Base-by-base conservation (phyloP, 64 coral and sea anemone species). In the Acropora tenuis region DNA sequence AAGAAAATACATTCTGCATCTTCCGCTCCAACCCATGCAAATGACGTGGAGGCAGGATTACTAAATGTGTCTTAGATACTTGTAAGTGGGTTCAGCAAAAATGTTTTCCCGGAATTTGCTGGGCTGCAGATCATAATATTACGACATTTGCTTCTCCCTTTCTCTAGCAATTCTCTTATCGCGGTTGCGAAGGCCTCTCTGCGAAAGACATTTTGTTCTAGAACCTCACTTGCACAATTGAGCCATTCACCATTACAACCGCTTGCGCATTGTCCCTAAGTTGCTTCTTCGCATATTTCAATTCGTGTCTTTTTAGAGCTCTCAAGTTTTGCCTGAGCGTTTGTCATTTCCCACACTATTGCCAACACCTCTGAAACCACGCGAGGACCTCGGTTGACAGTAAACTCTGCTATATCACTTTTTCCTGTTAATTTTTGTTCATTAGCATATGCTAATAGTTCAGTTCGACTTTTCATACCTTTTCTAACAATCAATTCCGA, bases 341-440 rank as follows among this genome's bases (percentile, higher is more conserved):
- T 45, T 10, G 41, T 85, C 16, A 85, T 69, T 17, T 85, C 63
- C 63, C 82, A 85, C 1, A 63, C 46, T 10, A 10, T 71, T 4
- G 61, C 18, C 3, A 85, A 44, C 18, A 71, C 30, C 6, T 85
- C 82, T 1, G 20, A 3, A 5, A 85, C 43, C 46, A 44, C 82
- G 5, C 65, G 61, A 9, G 30, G 20, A 11, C 30, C 40, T 41
- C 82, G 53, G 3, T 5, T 46, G 1, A 85, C 15, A 10, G 69
- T 41, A 69, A 69, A 85, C 43, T 85, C 20, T 12, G 46, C 42
- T 3, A 80, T 18, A 47, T 82, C 20, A 11, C 30, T 45, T 72
- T 46, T 90, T 17, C 89, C 78, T 71, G 82, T 48, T 48, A 2
- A 48, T 71, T 90, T 80, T 41, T 90, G 88, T 10, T 90, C 6